A percentile compares a stretch with the other conserved stretches of the same genome.
These are phyloP conservation scores for Psilanteris sp. DNA, from an alignment of 1,140 invertebrate species.

Conservation along the genomic window DNA sequence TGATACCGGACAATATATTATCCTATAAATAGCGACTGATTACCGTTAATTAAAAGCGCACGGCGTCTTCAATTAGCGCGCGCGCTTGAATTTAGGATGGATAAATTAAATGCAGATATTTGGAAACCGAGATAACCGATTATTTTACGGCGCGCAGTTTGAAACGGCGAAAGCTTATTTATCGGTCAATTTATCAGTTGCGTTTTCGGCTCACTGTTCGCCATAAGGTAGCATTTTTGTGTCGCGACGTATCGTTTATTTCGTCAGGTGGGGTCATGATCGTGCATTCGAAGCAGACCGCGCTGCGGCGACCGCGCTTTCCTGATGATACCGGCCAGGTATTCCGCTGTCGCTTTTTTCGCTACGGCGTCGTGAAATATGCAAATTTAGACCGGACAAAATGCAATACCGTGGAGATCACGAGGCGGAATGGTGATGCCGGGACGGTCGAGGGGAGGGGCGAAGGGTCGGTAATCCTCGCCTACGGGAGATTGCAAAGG, in stretches of 20 bases:
- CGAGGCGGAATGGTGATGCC: conserved; percentile 42
- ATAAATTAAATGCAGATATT: conserved; percentile 21
- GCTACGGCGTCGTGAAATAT: conserved; percentile 74
- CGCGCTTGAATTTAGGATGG: conserved; percentile 9
- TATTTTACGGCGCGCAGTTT: conserved; percentile 16
- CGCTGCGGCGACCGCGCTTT: conserved; percentile 64
- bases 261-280: conserved; percentile 40
- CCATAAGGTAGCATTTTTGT: conserved; percentile 45
- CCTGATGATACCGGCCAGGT: conserved; percentile 66
- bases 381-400: conserved; percentile 71
- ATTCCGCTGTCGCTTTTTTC: conserved; percentile 68
- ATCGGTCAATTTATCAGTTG: conserved; percentile 34
- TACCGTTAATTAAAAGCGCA: conserved; percentile 19
- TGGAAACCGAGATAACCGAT: conserved; percentile 9
- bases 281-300: conserved; percentile 53
- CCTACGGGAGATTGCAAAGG: conserved; percentile 75
- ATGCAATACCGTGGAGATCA: conserved; percentile 62
- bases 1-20: conserved; percentile 5
- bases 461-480: conserved; percentile 73
- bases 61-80: conserved; percentile 11
- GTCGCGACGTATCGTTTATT: conserved; percentile 32
- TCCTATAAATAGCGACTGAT: conserved; percentile 8
- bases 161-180: conserved; percentile 23
- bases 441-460: conserved; percentile 13
- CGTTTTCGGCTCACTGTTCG: conserved; percentile 36